Evolutionary conservation across 53 echinoderm and acorn worm species (phyloP), one percentile per base, ranked within the genome.

Genomic region (Astropecten irregularis): DNA sequence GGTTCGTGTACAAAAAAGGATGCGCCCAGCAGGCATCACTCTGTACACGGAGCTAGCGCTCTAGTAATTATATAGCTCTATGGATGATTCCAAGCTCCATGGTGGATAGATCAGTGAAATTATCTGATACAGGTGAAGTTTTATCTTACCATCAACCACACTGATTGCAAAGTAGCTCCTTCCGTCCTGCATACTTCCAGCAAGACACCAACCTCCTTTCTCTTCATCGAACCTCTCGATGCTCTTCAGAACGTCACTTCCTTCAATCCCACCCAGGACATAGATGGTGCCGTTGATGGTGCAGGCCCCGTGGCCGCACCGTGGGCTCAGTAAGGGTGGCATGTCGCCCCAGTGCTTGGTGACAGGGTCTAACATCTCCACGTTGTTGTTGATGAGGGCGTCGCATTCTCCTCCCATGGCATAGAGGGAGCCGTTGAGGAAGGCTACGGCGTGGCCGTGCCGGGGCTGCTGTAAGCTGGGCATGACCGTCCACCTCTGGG

Each of bases 381-480:
- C 93, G 38, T 68, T 96, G 66, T 93, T 85, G 39, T 91, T 89
- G 9, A 96, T 85, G 10, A 96, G 89, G 20, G 89, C 85, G 39
- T 96, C 96, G 38, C 88, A 84, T 83, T 96, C 96, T 13, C 96
- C 96, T 19, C 96, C 96, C 0, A 96, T 89, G 2, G 91, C 85
- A 53, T 93, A 96, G 27, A 96, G 72, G 22, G 91, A 88, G 36
- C 96, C 96, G 32, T 91, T 83, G 0, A 93, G 49, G 20, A 81
- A 63, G 1, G 69, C 93, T 1, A 85, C 89, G 23, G 77, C 86
- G 31, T 93, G 91, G 10, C 91, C 85, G 70, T 91, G 93, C 18
- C 96, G 87, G 40, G 93, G 91, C 52, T 91, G 88, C 74, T 92
- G 82, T 29, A 96, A 62, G 4, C 82, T 69, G 8, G 96, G 87